A percentile compares a stretch with the other conserved stretches of the same genome.
Evolutionary conservation across 2,113 vertebrate genomes (phyloP).

Genomic region (Sinocyclocheilus maitianheensis): DNA sequence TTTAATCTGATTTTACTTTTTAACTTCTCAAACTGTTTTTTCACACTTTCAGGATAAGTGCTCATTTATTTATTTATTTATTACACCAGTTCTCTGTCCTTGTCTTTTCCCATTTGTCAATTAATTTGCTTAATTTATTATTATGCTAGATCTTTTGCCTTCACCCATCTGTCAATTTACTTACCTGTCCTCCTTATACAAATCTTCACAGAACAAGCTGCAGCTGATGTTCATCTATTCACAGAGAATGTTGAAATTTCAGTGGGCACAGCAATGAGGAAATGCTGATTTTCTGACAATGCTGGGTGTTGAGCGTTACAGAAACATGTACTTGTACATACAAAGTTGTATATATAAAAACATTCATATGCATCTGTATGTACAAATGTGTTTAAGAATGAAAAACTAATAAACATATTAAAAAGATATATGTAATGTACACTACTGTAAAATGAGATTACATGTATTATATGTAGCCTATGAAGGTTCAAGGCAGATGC

Average conservation of each 20-base stretch:
- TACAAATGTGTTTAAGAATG: background rate
- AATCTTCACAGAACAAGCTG: background rate
- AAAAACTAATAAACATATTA: too few species aligned
- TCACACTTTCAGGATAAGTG: background rate
- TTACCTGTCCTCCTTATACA: background rate
- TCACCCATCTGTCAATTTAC: background rate
- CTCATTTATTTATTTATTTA: background rate
- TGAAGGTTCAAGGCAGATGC: background rate
- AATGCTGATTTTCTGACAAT: background rate
- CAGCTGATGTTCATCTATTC: background rate
- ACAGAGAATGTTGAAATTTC: background rate
- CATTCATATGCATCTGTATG: background rate
- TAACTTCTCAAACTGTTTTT: background rate
- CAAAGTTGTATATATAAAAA: background rate
- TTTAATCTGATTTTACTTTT: background rate
- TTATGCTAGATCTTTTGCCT: background rate
- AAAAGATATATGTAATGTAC: background rate
- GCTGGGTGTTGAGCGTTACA: background rate
- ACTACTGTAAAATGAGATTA: too few species aligned
- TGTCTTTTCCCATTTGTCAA: background rate
- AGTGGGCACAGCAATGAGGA: background rate
- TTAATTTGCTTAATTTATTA: background rate
- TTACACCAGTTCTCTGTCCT: background rate
- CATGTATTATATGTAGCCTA: background rate
- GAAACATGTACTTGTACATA: too few species aligned